These are phyloP conservation scores for Acanthosoma haemorrhoidale DNA, from an alignment of 2,888 invertebrate species.

Conservation along the genomic window DNA sequence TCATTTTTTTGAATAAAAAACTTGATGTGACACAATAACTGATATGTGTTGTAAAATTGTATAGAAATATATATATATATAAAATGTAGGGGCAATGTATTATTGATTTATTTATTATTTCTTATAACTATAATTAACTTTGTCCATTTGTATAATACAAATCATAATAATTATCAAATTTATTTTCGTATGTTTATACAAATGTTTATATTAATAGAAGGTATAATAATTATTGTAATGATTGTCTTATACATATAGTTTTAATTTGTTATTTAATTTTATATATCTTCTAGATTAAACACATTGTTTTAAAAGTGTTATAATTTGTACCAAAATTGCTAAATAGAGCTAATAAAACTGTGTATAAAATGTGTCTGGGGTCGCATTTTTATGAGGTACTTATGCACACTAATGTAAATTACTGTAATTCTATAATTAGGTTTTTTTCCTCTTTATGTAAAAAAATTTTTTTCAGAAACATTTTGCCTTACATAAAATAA, in stretches of 20 bases:
- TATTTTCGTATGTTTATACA: slow-evolving; percentile 32
- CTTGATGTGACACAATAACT: slow-evolving; percentile 19
- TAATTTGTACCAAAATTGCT: slow-evolving; percentile 17
- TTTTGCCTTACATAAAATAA: not conserved
- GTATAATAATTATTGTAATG: slow-evolving; percentile 21
- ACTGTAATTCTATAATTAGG: too few relatives aligned
- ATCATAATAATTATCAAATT: slow-evolving; percentile 24
- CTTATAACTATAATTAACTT: slow-evolving; percentile 21
- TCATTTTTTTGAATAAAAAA: slow-evolving; percentile 19
- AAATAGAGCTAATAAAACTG: not conserved
- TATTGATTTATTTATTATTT: slow-evolving; percentile 27
- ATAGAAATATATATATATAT: slow-evolving; percentile 24
- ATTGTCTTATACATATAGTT: slow-evolving; percentile 25
- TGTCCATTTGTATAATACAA: slow-evolving; percentile 30
- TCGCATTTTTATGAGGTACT: slow-evolving; percentile 7
- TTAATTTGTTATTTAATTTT: slow-evolving; percentile 29
- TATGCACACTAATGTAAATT: slow-evolving; percentile 23
- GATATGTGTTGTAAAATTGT: slow-evolving; percentile 28
- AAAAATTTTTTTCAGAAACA: too few relatives aligned
- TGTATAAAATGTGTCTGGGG: slow-evolving; percentile 20
- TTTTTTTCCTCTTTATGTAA: too few relatives aligned
- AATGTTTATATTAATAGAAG: slow-evolving; percentile 29
- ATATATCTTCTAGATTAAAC: slow-evolving; percentile 15
- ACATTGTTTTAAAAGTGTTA: slow-evolving; percentile 14
- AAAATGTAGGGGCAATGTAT: slow-evolving; percentile 17